These are phyloP conservation scores for Mormyrops attenuatus DNA, from an alignment of 2,797 vertebrate genomes.

Conservation along the genomic window DNA sequence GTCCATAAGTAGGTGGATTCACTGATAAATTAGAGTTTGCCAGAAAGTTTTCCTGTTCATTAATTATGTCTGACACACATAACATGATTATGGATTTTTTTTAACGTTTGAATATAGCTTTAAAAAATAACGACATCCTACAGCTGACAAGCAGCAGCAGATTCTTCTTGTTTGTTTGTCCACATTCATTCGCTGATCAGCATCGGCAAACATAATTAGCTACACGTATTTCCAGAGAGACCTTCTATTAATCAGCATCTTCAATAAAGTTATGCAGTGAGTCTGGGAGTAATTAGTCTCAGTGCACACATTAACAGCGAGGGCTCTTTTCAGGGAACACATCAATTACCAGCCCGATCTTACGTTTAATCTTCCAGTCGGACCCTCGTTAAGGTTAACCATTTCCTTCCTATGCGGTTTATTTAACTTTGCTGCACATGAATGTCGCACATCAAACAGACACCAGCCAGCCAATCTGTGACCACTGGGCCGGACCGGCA, in stretches of 20 bases:
- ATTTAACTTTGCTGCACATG: constrained; percentile 86
- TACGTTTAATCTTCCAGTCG: constrained; percentile 75
- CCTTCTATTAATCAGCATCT: constrained; percentile 66
- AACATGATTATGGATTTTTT: background rate
- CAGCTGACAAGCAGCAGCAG: constrained; percentile 10
- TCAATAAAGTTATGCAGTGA: constrained; percentile 56
- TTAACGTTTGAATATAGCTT: background rate
- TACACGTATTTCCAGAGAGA: constrained; percentile 68
- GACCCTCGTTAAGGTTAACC: constrained; percentile 76
- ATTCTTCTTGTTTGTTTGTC: constrained; percentile 31
- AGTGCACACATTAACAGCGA: constrained; percentile 55
- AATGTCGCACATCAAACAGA: constrained; percentile 70
- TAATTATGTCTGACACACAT: background rate
- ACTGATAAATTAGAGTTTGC: background rate
- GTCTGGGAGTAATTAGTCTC: constrained; percentile 72
- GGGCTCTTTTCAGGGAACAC: constrained; percentile 57
- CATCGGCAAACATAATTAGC: constrained; percentile 58
- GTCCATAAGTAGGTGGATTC: background rate
- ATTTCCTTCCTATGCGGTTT: constrained; percentile 84
- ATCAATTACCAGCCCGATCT: constrained; percentile 69
- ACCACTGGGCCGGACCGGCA: constrained; percentile 46
- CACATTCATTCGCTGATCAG: constrained; percentile 52
- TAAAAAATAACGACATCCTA: background rate
- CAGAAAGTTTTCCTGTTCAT: background rate
- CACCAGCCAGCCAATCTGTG: constrained; percentile 63